Base-by-base conservation (phyloP, 2,888 invertebrate genomes). In the Cryptosula pallasiana region DNA sequence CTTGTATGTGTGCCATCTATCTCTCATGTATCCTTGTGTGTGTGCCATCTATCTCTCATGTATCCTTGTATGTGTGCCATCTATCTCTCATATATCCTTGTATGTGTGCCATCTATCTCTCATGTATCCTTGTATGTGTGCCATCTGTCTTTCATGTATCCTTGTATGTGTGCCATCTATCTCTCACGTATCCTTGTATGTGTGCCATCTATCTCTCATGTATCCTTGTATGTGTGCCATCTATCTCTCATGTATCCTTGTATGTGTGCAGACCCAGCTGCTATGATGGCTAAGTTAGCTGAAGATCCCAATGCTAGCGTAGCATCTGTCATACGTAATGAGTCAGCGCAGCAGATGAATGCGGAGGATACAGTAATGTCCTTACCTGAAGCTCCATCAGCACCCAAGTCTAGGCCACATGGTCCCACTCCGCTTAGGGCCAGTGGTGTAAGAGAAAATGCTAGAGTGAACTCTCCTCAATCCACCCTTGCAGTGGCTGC, bases 401-500 rank as follows among this genome's bases (percentile, higher is more conserved):
- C 1, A 23, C 54, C 27, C 55, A 35, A 27, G n/a, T 35, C 29
- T 35, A 69, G 25, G n/a, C 69, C 72, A 69, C 32, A 29, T 57
- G 45, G 25, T n/a, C 72, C 29, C 23, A 35, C 63, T 69, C 72
- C 35, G 25, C 25, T 23, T 9, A 34, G 36, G 55, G 36, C 54
- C 27, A 63, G 63, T 63, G 75, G 75, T 32, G 78, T 79, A 73
- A 81, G 81, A 2, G 81, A 82, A 35, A 82, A 82, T 23, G 78
- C 80, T 45, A 77, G 79, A 9, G 74, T 82, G 20, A 74, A 81
- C 70, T 82, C 83, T 29, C 76, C 78, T 32, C 80, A 81, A 71
- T 82, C 83, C 35, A 82, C 82, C 3, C 82, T 82, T 36, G 80
- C 78, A 27, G 63, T 32, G 25, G 45, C 45, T 13, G 9, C 45